Evolutionary conservation across 2,113 vertebrate genomes (phyloP).

Genomic region (Erythrolamprus reginae): DNA sequence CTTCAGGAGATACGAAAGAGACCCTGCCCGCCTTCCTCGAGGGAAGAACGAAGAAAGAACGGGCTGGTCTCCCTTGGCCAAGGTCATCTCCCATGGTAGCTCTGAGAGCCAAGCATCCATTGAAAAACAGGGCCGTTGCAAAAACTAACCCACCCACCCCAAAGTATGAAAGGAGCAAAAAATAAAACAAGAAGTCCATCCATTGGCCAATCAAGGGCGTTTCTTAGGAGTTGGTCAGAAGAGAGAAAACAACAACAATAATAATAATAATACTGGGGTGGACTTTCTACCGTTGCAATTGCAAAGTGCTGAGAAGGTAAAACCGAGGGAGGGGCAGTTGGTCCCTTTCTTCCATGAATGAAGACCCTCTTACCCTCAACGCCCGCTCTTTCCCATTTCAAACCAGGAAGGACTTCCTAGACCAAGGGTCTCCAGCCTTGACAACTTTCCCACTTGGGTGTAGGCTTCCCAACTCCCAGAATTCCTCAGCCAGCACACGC

Average conservation of each 20-base stretch:
- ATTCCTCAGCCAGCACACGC: too few species aligned
- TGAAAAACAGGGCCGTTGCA: neutral
- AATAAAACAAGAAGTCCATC: neutral
- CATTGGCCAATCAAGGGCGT: neutral
- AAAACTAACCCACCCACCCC: neutral
- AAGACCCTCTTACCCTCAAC: neutral
- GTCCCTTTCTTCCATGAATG: neutral
- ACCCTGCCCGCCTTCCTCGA: neutral
- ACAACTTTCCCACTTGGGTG: too few species aligned
- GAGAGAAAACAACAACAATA: neutral
- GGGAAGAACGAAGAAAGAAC: neutral
- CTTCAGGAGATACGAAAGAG: neutral
- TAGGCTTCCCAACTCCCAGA: too few species aligned
- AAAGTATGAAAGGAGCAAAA: neutral
- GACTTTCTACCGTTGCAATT: neutral
- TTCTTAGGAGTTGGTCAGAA: neutral
- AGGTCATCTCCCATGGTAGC: neutral
- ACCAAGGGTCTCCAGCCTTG: too few species aligned
- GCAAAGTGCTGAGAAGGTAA: constrained; percentile 8
- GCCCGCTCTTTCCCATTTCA: neutral
- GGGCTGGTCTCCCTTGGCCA: neutral
- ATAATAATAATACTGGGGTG: neutral
- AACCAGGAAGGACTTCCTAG: neutral
- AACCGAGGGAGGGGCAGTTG: neutral
- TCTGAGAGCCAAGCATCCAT: neutral